These are phyloP conservation scores for Sebastes matsubarae DNA, from an alignment of 2,797 vertebrate genomes.

Conservation along the genomic window DNA sequence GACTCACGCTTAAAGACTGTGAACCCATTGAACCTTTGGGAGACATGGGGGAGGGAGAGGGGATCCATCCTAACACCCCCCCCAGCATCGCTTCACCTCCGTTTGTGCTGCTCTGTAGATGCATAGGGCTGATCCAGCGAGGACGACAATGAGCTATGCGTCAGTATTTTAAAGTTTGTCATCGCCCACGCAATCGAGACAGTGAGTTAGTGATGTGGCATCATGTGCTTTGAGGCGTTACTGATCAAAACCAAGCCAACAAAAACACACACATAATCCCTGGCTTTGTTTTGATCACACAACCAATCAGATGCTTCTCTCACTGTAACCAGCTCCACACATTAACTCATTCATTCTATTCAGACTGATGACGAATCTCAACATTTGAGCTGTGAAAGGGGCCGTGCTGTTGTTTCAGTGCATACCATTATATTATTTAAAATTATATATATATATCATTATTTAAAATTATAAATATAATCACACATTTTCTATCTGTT, in stretches of 20 bases:
- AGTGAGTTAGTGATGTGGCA: too few species aligned
- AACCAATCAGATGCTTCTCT: not conserved
- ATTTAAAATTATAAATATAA: too few species aligned
- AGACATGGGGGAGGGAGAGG: not conserved
- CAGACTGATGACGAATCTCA: too few species aligned
- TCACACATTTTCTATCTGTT: too few species aligned
- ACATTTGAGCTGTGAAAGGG: too few species aligned
- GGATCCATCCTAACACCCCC: not conserved
- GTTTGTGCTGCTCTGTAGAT: not conserved
- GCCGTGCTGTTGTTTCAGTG: too few species aligned
- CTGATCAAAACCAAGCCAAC: too few species aligned
- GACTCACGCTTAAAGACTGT: conserved; percentile 3
- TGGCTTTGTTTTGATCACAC: not conserved
- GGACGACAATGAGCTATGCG: not conserved
- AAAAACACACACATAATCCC: too few species aligned
- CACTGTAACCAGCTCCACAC: not conserved
- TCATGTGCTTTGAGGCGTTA: too few species aligned
- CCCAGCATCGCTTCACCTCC: not conserved
- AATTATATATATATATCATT: too few species aligned
- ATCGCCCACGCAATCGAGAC: not conserved
- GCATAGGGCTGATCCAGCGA: not conserved
- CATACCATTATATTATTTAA: too few species aligned
- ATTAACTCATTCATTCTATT: not conserved
- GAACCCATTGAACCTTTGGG: conserved; percentile 43
- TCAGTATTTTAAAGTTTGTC: not conserved